Base-by-base conservation (phyloP, 2,797 vertebrate genomes). In the Cyclopterus lumpus region DNA sequence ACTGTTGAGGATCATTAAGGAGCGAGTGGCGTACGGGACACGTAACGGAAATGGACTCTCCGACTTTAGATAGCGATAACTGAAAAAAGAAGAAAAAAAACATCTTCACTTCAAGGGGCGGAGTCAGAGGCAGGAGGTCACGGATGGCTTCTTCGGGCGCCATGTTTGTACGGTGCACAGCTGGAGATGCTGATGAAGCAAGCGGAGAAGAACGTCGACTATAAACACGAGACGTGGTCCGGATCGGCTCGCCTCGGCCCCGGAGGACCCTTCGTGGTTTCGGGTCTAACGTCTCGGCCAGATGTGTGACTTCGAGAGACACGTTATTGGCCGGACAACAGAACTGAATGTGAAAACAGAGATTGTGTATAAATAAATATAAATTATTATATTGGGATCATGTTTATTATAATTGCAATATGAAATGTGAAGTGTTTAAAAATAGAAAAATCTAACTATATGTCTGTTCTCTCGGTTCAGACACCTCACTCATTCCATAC, bases 131-230 rank as follows among this genome's bases (percentile, higher is more conserved):
- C 57, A 44, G 64, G 75, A 63, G 78, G 77, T 92, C 91, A 93
- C 90, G 90, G 91, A 93, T 89, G 88, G 64, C 71, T 89, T 89
- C 1, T n/a, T 84, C 88, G 86, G 61, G 73, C 48, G 8, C 73
- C 36, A 8, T 93, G 89, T 92, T 93, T 93, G 78, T 63, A 75
- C 84, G 92, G 80, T 32, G 63, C 87, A 85, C 89, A 92, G 86
- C 86, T 88, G 85, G 82, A 88, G 85, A 80, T 83, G 82, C 86
- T 76, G 78, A 81, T 46, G 36, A 73, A 77, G 12, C 36, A 61
- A 76, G n/a, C n/a, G n/a, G n/a, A n/a, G n/a, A n/a, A n/a, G n/a
- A n/a, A n/a, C n/a, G n/a, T n/a, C n/a, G n/a, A n/a, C n/a, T n/a
- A n/a, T n/a, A n/a, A n/a, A n/a, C n/a, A 22, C 44, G 32, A 70